Conservation (phyloP, 2,888 invertebrate species). For the Parnassius apollo region DNA sequence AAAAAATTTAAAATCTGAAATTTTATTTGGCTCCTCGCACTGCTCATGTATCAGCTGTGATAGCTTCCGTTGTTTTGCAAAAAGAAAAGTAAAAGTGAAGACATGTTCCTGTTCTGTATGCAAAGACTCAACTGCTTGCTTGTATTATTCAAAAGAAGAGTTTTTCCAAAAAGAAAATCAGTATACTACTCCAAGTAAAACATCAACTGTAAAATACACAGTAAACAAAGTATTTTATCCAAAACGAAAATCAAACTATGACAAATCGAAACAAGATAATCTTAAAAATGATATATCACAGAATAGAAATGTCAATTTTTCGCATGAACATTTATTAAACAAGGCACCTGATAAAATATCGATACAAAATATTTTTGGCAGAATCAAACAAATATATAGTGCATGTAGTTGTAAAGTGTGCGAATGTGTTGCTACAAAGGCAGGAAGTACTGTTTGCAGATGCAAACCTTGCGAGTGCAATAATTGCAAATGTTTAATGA, state of each 20-base stretch:
- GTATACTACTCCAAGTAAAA: not conserved
- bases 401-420: conserved; percentile 68
- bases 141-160: not conserved
- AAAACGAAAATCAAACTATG: conserved; percentile 31
- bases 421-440: conserved; percentile 47
- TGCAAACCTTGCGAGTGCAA: conserved; percentile 30
- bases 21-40: conserved; percentile 26
- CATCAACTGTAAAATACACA: not conserved
- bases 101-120: conserved; percentile 13
- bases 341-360: conserved; percentile 28
- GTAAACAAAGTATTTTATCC: not conserved
- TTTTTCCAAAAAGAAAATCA: not conserved
- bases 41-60: conserved; percentile 55
- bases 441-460: conserved; percentile 24
- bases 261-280: conserved; percentile 11
- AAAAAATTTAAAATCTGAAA: conserved; percentile 14
- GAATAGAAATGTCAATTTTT: not conserved
- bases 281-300: not conserved
- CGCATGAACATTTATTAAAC: conserved; percentile 7
- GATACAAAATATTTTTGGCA: conserved; percentile 48
- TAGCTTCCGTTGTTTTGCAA: conserved; percentile 40
- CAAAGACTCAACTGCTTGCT: conserved; percentile 15
- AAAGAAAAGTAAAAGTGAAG: conserved; percentile 32
- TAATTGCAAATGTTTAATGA: conserved; percentile 24
- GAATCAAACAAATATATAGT: conserved; percentile 57